Evolutionary conservation across 2,113 vertebrate genomes (phyloP).

Genomic region (Pseudorectes ferrugineus): DNA sequence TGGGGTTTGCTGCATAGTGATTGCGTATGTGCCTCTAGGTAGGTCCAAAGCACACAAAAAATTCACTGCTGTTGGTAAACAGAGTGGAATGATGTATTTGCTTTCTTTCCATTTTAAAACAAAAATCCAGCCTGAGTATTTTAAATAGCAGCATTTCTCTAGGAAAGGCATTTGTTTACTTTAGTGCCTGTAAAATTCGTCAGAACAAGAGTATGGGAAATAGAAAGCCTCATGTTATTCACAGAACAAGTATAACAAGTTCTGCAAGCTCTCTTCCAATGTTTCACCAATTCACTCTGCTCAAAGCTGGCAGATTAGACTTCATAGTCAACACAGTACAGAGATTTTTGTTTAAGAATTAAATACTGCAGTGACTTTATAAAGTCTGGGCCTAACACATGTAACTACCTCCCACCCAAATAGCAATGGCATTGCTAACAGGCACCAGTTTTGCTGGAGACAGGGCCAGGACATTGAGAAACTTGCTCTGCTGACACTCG

Average conservation of each 20-base stretch:
- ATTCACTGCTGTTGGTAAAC: background rate
- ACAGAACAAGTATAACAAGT: slow-evolving; percentile 41
- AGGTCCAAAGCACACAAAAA: background rate
- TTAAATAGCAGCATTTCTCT: slow-evolving; percentile 11
- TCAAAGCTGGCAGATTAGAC: background rate
- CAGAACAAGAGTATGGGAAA: background rate
- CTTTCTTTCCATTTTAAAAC: background rate
- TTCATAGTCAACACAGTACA: background rate
- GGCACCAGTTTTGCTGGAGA: background rate
- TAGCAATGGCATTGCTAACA: background rate
- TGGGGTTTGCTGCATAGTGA: background rate
- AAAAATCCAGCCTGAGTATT: background rate
- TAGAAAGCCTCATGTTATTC: background rate
- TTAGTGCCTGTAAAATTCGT: background rate
- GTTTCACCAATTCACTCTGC: background rate
- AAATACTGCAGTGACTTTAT: background rate
- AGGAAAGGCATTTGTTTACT: slow-evolving; percentile 41
- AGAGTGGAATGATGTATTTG: background rate
- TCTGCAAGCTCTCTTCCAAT: background rate
- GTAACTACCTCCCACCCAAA: background rate
- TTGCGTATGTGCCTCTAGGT: background rate
- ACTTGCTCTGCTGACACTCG: background rate
- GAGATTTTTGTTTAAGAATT: background rate
- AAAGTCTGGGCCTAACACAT: background rate
- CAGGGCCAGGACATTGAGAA: background rate